phyloP scores from a whole-genome alignment of 2,888 invertebrate species.

The Galeruca laticollis region DNA sequence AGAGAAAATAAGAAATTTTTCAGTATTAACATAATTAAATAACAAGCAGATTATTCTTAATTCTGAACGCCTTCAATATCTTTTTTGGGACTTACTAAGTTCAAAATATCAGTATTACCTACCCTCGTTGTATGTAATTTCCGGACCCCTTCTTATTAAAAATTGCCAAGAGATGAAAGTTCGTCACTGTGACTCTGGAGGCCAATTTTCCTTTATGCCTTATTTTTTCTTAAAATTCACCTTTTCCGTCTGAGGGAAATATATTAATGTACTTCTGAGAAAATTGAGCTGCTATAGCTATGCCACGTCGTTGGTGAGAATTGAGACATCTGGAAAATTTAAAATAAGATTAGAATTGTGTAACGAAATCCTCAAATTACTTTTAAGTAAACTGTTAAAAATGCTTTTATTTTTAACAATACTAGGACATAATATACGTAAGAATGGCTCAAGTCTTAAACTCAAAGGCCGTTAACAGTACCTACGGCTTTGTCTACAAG shows the following conservation, averaged over 20 bases:
- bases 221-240: slow-evolving; percentile 9
- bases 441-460: too few relatives aligned
- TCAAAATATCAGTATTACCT: slow-evolving; percentile 29
- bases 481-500: too few relatives aligned
- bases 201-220: slow-evolving; percentile 18
- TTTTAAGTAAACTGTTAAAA: not conserved
- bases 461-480: too few relatives aligned
- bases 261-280: not conserved
- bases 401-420: too few relatives aligned
- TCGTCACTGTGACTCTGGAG: slow-evolving; percentile 10
- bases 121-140: slow-evolving; percentile 23
- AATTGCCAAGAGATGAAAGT: slow-evolving; percentile 14
- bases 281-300: not conserved
- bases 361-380: not conserved
- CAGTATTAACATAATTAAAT: too few relatives aligned
- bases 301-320: not conserved
- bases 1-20: too few relatives aligned
- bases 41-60: too few relatives aligned
- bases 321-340: not conserved
- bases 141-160: slow-evolving; percentile 28
- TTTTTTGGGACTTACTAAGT: not conserved
- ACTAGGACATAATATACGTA: too few relatives aligned
- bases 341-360: not conserved
- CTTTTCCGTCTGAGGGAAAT: not conserved
- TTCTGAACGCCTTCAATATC: too few relatives aligned